A percentile compares a stretch with the other conserved stretches of the same genome.
Evolutionary conservation across 2,797 vertebrate species (phyloP).

Genomic region (Scyliorhinus canicula): DNA sequence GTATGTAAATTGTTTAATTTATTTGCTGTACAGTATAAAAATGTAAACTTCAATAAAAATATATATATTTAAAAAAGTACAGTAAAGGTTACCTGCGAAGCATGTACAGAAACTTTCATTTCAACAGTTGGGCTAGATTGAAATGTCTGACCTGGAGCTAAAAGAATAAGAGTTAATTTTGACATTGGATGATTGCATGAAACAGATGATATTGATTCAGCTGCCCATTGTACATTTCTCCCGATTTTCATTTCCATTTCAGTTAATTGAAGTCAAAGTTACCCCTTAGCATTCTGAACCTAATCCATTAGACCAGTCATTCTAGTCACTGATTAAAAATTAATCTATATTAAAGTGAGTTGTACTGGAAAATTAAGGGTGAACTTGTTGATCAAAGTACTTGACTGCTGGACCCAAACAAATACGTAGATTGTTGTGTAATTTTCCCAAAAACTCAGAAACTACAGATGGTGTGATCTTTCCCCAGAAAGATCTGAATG

Average conservation of each 20-base stretch:
- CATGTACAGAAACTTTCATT: background rate
- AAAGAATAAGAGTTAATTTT: background rate
- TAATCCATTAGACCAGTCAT: background rate
- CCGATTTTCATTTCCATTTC: background rate
- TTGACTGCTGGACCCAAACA: background rate
- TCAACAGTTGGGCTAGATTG: background rate
- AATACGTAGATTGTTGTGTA: background rate
- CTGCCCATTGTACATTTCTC: background rate
- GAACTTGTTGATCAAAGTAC: background rate
- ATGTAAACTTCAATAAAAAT: too few species aligned
- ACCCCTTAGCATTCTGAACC: background rate
- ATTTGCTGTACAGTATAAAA: too few species aligned
- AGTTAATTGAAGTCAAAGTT: background rate
- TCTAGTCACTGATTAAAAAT: background rate
- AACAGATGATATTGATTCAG: background rate
- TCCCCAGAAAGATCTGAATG: slow-evolving; percentile 84
- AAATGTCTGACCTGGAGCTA: background rate
- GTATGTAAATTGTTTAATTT: too few species aligned
- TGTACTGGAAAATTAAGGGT: background rate
- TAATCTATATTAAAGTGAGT: background rate
- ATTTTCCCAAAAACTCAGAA: slow-evolving; percentile 50
- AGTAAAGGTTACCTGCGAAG: background rate
- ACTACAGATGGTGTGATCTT: slow-evolving; percentile 75
- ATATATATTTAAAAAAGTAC: background rate
- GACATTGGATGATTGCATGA: background rate